Base-by-base conservation (phyloP, 2,113 vertebrate species). In the Neopipo cinnamomea region DNA sequence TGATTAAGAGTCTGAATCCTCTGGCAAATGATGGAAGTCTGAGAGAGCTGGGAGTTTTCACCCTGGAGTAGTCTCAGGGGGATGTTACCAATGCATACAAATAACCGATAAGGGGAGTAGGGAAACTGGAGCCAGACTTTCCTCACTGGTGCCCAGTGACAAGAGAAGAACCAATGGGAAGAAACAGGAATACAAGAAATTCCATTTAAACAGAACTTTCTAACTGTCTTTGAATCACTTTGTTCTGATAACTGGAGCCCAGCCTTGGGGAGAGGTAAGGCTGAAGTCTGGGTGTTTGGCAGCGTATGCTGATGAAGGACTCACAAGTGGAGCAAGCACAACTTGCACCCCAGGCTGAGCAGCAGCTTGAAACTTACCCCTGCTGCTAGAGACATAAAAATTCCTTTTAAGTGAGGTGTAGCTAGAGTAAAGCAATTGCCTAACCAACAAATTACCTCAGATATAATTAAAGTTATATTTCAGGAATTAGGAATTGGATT, bases 31-130 rank as follows among this genome's bases (percentile, higher is more conserved):
- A 31, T 28, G 15, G 11, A 7, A 79, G 5, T 12, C 15, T 70
- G n/a, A 75, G 39, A 89, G 11, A n/a, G 9, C 5, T 81, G 13
- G 11, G 6, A 11, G 9, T 44, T 8, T 59, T 83, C 12, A 55
- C 8, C 0, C 4, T 59, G 49, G 14, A 50, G 8, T 33, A 68
- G 5, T 11, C 25, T 63, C 30, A 42, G 6, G 6, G 4, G 5
- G 37, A 16, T n/a, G 61, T 49, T 74, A 65, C 6, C 8, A 42
- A 23, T 9, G 8, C 8, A 23, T 52, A n/a, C 20, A 86, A 55
- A 56, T 41, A 76, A 6, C 31, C 47, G 16, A 37, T 39, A 12
- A 6, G 4, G 19, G 6, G 3, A 47, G 25, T 14, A 55, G 55
- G 30, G 12, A 62, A 75, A 30, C 33, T 21, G 20, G 25, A 33